phyloP scores from a whole-genome alignment of 2,888 invertebrate genomes.

The Lepidochrysops patricia region DNA sequence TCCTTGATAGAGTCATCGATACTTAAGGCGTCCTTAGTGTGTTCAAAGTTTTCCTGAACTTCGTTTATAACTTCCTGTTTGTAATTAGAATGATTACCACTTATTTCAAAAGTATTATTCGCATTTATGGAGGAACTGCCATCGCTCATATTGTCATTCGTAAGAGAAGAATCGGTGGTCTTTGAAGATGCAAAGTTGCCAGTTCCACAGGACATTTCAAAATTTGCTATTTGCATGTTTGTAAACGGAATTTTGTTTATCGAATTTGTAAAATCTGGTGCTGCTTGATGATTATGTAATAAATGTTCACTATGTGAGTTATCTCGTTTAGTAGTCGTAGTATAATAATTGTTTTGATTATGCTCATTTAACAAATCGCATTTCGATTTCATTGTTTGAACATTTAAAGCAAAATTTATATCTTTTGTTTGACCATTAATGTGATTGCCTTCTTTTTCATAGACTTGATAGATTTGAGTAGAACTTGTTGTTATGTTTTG shows the following conservation, averaged over 20 bases:
- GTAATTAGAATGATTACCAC: not conserved
- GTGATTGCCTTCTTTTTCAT: slow-evolving; percentile 28
- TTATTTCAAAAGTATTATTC: not conserved
- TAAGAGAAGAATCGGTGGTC: not conserved
- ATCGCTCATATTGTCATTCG: not conserved
- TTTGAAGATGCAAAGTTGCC: not conserved
- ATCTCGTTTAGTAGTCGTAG: slow-evolving; percentile 41
- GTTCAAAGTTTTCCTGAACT: not conserved
- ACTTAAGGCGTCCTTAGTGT: not conserved
- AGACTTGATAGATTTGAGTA: slow-evolving; percentile 37
- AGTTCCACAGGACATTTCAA: not conserved
- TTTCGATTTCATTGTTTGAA: not conserved
- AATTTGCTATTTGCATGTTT: slow-evolving; percentile 10
- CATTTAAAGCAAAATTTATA: slow-evolving; percentile 46
- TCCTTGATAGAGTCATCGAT: not conserved
- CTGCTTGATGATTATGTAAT: slow-evolving; percentile 32
- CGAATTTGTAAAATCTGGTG: slow-evolving; percentile 34
- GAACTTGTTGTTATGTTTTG: slow-evolving; percentile 21
- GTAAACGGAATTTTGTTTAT: slow-evolving; percentile 6
- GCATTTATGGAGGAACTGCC: not conserved
- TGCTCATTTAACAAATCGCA: not conserved
- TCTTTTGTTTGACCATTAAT: slow-evolving; percentile 38
- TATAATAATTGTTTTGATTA: slow-evolving; percentile 21
- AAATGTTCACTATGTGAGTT: slow-evolving; percentile 43
- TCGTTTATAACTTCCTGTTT: not conserved